Evolutionary conservation across 2,888 invertebrate species (phyloP), one percentile per base, ranked within the genome.

Genomic region (Chaetoderma sp.): DNA sequence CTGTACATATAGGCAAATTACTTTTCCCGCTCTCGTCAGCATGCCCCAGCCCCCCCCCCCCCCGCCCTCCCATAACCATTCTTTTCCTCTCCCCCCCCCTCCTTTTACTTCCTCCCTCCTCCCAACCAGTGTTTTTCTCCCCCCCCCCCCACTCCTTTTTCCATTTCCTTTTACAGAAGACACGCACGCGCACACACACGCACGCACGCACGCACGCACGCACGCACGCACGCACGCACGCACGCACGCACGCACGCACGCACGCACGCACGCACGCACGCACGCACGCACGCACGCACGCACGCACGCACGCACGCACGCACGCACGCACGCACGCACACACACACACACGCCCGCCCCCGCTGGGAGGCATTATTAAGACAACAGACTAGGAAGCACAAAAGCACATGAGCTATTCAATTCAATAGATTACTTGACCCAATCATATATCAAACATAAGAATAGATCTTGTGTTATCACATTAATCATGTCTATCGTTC

Each of bases 291-390:
- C 49, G 42, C 39, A 56, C 39, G 25, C 39, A 36, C 36, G 42
- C 56, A 56, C 33, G 25, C 18, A 13, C 30, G 33, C 32, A 54
- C 55, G 6, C 55, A 54, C 55, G 23, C 55, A 27, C 32, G 5
- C 55, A 54, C 55, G 33, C 55, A 54, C 32, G 33, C 32, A 32
- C 28, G 13, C 30, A n/a, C 28, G 13, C 32, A 54, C 30, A 54
- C 55, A 55, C 30, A 55, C 55, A 52, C 52, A 52, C 52, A 30
- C 52, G 32, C 52, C 27, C 52, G 25, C 52, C n/a, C 52, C n/a
- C 52, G 32, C 52, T n/a, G n/a, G n/a, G n/a, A n/a, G n/a, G n/a
- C n/a, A n/a, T n/a, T n/a, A n/a, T n/a, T n/a, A n/a, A n/a, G n/a
- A n/a, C n/a, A n/a, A n/a, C n/a, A n/a, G n/a, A n/a, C n/a, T n/a